Evolutionary conservation across 1,140 invertebrate genomes (phyloP), one percentile per base, ranked within the genome.

Genomic region (Dinothrombium tinctorium): DNA sequence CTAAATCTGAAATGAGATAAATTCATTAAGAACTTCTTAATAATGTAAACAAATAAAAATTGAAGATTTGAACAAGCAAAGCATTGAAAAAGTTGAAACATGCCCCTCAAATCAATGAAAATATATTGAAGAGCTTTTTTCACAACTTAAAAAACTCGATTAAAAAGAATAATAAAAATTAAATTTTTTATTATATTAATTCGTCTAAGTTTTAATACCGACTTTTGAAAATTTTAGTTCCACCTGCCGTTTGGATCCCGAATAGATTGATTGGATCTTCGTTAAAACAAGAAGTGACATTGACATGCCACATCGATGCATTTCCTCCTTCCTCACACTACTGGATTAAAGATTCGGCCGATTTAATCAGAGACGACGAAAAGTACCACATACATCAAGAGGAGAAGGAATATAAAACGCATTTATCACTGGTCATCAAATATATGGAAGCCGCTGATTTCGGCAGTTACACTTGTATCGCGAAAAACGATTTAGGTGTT

Each of bases 291-390:
- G 73, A 82, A 56, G 76, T 89, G 41, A 73, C 72, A 11, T 63
- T 89, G 38, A 81, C 86, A 59, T 90, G 83, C 59, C 69, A 73
- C 53, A 77, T 86, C 20, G 81, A 86, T 56, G 79, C 82, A 7
- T 83, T 71, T 40, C 83, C 82, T 5, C 76, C 73, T 58, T 75
- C 76, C 44, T 76, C 83, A 60, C 82, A 78, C 63, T 81, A 77
- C 57, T 87, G 81, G 82, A 68, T 73, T 50, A 69, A 70, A 32
- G 72, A 78, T 54, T 12, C n/a, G 17, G 12, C 17, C 4, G 29
- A 32, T 12, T 14, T 14, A 14, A 32, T 32, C n/a, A 32, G 29
- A 12, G n/a, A 14, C n/a, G 5, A 12, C n/a, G 33, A 35, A 37
- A 37, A 37, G 19, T 37, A 37, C 22, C n/a, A n/a, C n/a, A 37